A percentile compares a stretch with the other conserved stretches of the same genome.
Evolutionary conservation across 2,797 vertebrate species (phyloP).

Genomic region (Nannoperca australis): DNA sequence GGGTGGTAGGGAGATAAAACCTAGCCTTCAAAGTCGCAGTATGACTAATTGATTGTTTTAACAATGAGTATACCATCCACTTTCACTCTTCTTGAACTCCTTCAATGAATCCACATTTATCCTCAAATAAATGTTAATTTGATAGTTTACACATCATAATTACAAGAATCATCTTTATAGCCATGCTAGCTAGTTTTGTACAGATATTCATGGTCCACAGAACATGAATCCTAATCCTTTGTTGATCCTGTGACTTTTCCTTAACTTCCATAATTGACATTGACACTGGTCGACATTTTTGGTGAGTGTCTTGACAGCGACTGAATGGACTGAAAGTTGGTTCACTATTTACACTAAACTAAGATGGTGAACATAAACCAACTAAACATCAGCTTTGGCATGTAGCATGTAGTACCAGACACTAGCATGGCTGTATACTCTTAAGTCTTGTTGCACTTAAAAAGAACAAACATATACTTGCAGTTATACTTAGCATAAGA

Average conservation of each 20-base stretch:
- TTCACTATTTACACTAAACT: background rate
- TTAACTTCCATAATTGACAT: background rate
- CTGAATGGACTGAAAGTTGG: background rate
- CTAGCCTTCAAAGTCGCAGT: background rate
- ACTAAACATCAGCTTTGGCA: background rate
- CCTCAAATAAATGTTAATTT: background rate
- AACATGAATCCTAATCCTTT: background rate
- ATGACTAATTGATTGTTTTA: background rate
- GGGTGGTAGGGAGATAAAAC: background rate
- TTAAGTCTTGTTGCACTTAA: background rate
- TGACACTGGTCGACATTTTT: background rate
- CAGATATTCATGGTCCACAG: background rate
- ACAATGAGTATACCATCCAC: background rate
- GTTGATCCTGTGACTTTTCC: background rate
- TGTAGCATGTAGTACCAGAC: background rate
- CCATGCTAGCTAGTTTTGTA: background rate
- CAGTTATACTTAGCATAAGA: background rate
- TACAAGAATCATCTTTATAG: background rate
- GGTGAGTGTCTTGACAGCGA: background rate
- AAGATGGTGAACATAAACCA: background rate
- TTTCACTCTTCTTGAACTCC: background rate
- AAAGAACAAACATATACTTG: background rate
- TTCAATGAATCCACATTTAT: background rate
- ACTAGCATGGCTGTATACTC: background rate
- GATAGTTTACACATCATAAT: background rate